Evolutionary conservation across 2,797 vertebrate genomes (phyloP).

Genomic region (Emydoidea blandingii): DNA sequence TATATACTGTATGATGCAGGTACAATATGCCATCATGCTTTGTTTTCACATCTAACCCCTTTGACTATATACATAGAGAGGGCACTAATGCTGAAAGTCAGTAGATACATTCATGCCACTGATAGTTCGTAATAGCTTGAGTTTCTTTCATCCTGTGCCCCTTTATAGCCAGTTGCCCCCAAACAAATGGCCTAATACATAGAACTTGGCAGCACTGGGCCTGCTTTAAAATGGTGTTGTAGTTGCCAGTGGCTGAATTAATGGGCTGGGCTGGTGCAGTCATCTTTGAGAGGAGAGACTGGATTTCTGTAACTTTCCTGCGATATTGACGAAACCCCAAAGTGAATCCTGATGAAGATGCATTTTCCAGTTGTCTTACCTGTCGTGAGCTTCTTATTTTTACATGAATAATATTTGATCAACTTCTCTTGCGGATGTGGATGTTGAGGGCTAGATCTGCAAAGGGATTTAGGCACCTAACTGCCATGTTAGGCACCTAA

Average conservation of each 20-base stretch:
- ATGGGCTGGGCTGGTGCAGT: neutral
- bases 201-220: neutral
- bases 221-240: neutral
- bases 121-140: neutral
- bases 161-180: neutral
- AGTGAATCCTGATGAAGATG: neutral
- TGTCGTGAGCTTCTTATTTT: neutral
- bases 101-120: neutral
- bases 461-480: neutral
- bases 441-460: neutral
- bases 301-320: neutral
- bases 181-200: neutral
- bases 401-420: accelerated
- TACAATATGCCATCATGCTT: neutral
- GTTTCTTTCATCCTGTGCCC: neutral
- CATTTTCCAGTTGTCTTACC: constrained; percentile 4
- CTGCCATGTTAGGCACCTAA: neutral
- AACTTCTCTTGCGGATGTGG: accelerated
- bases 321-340: neutral
- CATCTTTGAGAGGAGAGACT: neutral
- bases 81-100: neutral
- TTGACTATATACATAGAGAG: accelerated
- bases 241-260: neutral
- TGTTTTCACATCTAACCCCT: neutral
- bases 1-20: accelerated